phyloP scores from a whole-genome alignment of 53 echinoderm and acorn worm genomes.

The Apostichopus leukothele region DNA sequence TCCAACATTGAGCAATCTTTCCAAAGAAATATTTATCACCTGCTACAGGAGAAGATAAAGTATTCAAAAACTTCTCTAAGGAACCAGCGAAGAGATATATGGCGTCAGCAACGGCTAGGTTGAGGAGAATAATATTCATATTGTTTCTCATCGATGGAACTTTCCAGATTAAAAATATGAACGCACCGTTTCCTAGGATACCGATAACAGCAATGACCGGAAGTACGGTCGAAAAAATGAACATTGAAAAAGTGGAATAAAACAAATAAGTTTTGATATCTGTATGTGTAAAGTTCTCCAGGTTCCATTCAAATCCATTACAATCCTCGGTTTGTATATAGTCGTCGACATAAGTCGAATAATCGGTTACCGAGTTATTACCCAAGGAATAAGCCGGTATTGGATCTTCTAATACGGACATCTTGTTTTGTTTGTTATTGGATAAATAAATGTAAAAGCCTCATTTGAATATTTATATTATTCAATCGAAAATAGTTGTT shows the following conservation, averaged over 20 bases:
- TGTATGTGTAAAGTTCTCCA: not conserved
- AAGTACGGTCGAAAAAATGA: not conserved
- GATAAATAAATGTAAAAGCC: no score
- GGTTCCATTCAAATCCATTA: slow-evolving; percentile 4
- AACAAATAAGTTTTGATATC: not conserved
- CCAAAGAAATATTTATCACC: slow-evolving; percentile 2
- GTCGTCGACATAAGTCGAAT: not conserved
- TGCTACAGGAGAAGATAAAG: not conserved
- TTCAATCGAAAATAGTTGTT: no score
- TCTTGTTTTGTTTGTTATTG: not conserved
- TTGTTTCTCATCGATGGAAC: slow-evolving; percentile 16
- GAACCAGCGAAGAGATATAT: not conserved
- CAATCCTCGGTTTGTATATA: slow-evolving; percentile 1
- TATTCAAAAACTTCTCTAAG: not conserved
- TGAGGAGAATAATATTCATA: slow-evolving; percentile 51
- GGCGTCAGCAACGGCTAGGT: slow-evolving; percentile 52
- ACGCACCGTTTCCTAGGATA: slow-evolving; percentile 15
- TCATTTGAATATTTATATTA: no score
- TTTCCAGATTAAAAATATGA: slow-evolving; percentile 24
- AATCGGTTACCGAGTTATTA: not conserved
- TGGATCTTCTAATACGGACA: not conserved
- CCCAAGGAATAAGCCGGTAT: not conserved
- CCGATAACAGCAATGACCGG: not conserved
- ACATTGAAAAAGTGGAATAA: not conserved
- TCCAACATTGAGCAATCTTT: slow-evolving; percentile 1